Evolutionary conservation across 2,797 vertebrate genomes (phyloP).

Genomic region (Microctenopoma steveboyesi): DNA sequence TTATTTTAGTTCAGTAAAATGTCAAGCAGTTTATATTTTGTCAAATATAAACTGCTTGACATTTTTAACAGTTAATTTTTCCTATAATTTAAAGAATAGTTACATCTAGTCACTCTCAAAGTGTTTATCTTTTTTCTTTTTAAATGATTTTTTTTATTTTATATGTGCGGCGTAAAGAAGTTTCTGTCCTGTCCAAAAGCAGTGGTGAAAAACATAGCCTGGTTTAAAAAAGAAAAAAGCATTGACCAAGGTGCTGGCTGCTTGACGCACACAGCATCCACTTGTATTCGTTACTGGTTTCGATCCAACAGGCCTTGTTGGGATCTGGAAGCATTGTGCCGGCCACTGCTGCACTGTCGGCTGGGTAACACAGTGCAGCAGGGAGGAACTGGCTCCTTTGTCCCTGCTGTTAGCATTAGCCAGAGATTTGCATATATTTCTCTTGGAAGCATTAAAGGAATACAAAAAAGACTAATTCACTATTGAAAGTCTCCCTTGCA

Average conservation of each 20-base stretch:
- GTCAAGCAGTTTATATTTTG: neutral
- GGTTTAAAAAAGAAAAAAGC: conserved; percentile 43
- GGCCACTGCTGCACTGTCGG: conserved; percentile 70
- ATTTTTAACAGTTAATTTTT: neutral
- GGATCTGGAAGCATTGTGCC: conserved; percentile 65
- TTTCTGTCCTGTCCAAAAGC: conserved; percentile 33
- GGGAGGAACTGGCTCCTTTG: conserved; percentile 82
- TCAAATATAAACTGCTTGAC: conserved; percentile 8
- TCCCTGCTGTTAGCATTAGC: conserved; percentile 85
- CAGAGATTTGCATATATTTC: conserved; percentile 88
- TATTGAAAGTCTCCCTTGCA: conserved; percentile 84
- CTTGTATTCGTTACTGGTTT: conserved; percentile 71
- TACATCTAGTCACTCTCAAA: conserved; percentile 13
- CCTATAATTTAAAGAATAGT: neutral
- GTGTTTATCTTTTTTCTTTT: neutral
- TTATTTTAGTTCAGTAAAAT: conserved; percentile 24
- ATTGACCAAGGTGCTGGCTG: conserved; percentile 43
- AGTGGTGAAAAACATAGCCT: conserved; percentile 35
- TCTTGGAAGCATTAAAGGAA: conserved; percentile 84
- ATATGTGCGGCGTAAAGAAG: neutral
- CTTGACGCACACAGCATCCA: conserved; percentile 47
- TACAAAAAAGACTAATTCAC: conserved; percentile 86
- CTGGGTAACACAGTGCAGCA: conserved; percentile 69
- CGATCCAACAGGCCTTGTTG: conserved; percentile 61
- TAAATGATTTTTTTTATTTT: conserved; percentile 1